Percentiles rank a stretch among this genome's conserved stretches.
Conservation (phyloP, 2,888 invertebrate genomes). For the Hypselothyrea guttata region DNA sequence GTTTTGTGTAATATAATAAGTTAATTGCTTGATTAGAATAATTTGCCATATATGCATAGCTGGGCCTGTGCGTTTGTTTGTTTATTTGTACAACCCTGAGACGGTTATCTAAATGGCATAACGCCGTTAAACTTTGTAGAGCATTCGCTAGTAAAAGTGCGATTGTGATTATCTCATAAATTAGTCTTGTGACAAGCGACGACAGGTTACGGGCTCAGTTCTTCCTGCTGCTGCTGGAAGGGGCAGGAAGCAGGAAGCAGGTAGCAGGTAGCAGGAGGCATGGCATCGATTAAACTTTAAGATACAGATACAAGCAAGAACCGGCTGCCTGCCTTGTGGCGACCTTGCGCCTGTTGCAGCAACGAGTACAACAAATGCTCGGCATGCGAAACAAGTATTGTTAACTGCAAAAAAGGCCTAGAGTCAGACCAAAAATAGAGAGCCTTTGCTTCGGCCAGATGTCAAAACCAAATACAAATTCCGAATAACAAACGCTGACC, state of each 20-base stretch:
- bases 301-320: slow-evolving; percentile 27
- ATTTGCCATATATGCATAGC: slow-evolving; percentile 37
- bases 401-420: slow-evolving; percentile 32
- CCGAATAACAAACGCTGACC: slow-evolving; percentile 9
- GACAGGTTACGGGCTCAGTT: slow-evolving; percentile 45
- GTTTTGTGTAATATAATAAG: slow-evolving; percentile 52
- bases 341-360: slow-evolving; percentile 23
- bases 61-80: slow-evolving; percentile 6
- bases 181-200: slow-evolving; percentile 79
- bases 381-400: slow-evolving; percentile 9
- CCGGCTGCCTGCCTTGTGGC: slow-evolving; percentile 3
- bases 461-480: slow-evolving; percentile 57
- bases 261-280: slow-evolving; percentile 7
- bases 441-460: slow-evolving; percentile 53
- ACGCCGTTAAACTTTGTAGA: slow-evolving; percentile 12
- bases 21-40: slow-evolving; percentile 70
- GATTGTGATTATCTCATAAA: slow-evolving; percentile 75
- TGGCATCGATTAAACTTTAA: slow-evolving; percentile 56
- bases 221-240: slow-evolving; percentile 28
- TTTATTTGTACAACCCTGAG: slow-evolving; percentile 39
- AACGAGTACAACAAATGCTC: slow-evolving; percentile 16
- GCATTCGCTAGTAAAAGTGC: slow-evolving; percentile 30
- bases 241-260: slow-evolving; percentile 14
- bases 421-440: slow-evolving; percentile 50
- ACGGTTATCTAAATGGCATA: slow-evolving; percentile 43